phyloP scores from a whole-genome alignment of 1,140 invertebrate species.

The Xylocopa sonorina region DNA sequence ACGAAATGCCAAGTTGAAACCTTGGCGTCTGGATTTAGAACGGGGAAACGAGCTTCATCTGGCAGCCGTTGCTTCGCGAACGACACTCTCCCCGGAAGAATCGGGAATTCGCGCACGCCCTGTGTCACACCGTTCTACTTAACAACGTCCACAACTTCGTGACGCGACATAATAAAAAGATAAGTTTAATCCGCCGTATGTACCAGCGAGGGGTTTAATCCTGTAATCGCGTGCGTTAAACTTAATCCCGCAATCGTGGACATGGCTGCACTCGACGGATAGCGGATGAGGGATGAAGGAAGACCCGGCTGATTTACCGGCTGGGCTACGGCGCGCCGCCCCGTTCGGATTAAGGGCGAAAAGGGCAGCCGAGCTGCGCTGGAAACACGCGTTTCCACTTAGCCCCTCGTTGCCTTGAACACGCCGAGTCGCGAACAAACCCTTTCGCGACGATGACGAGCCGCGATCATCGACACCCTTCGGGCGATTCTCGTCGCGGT shows the following conservation, averaged over 20 bases:
- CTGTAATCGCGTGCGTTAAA: conserved; percentile 54
- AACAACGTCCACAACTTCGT: neutral
- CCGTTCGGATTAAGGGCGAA: conserved; percentile 57
- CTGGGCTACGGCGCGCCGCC: conserved; percentile 27
- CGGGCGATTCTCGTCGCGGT: too few relatives aligned
- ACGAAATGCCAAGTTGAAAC: too few relatives aligned
- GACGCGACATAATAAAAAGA: neutral
- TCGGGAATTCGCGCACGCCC: too few relatives aligned
- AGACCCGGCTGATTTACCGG: conserved; percentile 64
- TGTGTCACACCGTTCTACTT: too few relatives aligned
- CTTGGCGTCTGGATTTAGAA: too few relatives aligned
- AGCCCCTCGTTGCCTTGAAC: conserved; percentile 59
- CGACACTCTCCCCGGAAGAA: too few relatives aligned
- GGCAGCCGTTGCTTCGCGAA: too few relatives aligned
- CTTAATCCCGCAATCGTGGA: conserved; percentile 19
- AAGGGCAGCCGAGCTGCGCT: conserved; percentile 57
- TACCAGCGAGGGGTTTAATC: conserved; percentile 37
- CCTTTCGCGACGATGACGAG: neutral
- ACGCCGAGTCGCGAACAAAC: neutral
- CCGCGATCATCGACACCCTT: conserved; percentile 9
- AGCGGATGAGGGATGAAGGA: neutral
- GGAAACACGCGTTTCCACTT: conserved; percentile 80
- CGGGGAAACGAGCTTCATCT: too few relatives aligned
- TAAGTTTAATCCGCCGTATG: conserved; percentile 28
- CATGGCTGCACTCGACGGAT: neutral